Percentiles rank a stretch among this genome's conserved stretches.
phyloP scores from a whole-genome alignment of 2,888 invertebrate genomes.

The Siphlonurus alternatus region DNA sequence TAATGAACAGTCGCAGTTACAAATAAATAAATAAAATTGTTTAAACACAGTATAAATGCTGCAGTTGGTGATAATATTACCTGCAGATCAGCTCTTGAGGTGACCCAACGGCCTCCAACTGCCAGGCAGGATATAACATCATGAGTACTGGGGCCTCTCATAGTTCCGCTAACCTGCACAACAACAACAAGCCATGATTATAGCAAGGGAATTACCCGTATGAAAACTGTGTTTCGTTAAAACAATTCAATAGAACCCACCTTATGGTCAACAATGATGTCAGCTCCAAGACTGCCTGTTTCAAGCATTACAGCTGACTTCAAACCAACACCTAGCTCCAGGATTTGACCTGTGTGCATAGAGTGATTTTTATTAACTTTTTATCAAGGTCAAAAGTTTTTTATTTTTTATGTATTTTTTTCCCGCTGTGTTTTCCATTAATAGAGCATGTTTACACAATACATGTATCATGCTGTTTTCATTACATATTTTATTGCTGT shows the following conservation, averaged over 20 bases:
- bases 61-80: too few relatives aligned
- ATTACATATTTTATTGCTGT: too few relatives aligned
- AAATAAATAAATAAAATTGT: too few relatives aligned
- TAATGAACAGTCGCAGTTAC: too few relatives aligned
- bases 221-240: background rate
- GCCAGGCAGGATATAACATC: slow-evolving; percentile 28
- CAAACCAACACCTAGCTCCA: slow-evolving; percentile 21
- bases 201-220: too few relatives aligned
- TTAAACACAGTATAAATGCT: too few relatives aligned
- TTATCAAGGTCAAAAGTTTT: too few relatives aligned
- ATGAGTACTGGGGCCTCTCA: slow-evolving; percentile 23
- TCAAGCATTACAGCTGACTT: slow-evolving; percentile 25
- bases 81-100: slow-evolving; percentile 27
- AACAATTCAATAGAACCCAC: background rate
- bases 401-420: too few relatives aligned
- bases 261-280: slow-evolving; percentile 25
- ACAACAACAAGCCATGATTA: background rate
- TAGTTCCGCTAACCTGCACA: slow-evolving; percentile 6
- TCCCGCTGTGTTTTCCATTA: too few relatives aligned
- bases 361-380: too few relatives aligned
- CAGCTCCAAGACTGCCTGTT: slow-evolving; percentile 29
- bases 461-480: too few relatives aligned
- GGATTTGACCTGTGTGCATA: slow-evolving; percentile 23
- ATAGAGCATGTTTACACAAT: too few relatives aligned
- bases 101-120: slow-evolving; percentile 29